A percentile compares a stretch with the other conserved stretches of the same genome.
Evolutionary conservation across 1,140 invertebrate species (phyloP).

Genomic region (Chionoecetes opilio): DNA sequence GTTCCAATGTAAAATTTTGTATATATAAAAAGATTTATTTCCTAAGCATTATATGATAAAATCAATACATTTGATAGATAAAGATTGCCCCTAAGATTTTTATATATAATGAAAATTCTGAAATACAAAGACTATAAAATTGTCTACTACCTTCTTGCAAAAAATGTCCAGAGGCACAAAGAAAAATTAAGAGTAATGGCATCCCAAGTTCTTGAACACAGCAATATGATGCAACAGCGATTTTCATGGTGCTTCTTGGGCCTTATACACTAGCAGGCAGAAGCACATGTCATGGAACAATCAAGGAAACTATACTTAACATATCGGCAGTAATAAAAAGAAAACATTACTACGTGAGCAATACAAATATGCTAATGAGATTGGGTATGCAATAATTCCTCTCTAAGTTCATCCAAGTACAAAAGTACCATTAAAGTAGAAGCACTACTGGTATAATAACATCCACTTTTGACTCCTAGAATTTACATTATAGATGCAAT

Average conservation of each 20-base stretch:
- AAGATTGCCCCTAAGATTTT: slow-evolving; percentile 11
- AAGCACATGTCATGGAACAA: slow-evolving; percentile 79
- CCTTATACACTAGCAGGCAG: slow-evolving; percentile 74
- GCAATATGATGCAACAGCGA: slow-evolving; percentile 68
- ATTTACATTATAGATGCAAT: slow-evolving; percentile 75
- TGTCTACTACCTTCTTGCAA: not conserved
- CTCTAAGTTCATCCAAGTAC: slow-evolving; percentile 73
- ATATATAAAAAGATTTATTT: slow-evolving; percentile 57
- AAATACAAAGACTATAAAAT: slow-evolving; percentile 33
- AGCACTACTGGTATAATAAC: slow-evolving; percentile 77
- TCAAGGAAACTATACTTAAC: slow-evolving; percentile 73
- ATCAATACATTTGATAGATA: slow-evolving; percentile 36
- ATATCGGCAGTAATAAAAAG: slow-evolving; percentile 65
- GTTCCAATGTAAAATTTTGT: slow-evolving; percentile 57
- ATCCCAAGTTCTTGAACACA: slow-evolving; percentile 31
- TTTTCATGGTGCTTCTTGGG: slow-evolving; percentile 71
- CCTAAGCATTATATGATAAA: slow-evolving; percentile 45
- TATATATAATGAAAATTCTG: slow-evolving; percentile 22
- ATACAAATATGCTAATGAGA: slow-evolving; percentile 72
- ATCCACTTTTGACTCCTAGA: slow-evolving; percentile 66
- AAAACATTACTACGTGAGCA: slow-evolving; percentile 76
- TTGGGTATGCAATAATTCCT: slow-evolving; percentile 74
- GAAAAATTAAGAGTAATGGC: slow-evolving; percentile 39
- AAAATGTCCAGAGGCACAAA: slow-evolving; percentile 31
- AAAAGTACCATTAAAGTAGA: slow-evolving; percentile 76